phyloP scores from a whole-genome alignment of 2,797 vertebrate species.

The Acrocephalus scirpaceus region DNA sequence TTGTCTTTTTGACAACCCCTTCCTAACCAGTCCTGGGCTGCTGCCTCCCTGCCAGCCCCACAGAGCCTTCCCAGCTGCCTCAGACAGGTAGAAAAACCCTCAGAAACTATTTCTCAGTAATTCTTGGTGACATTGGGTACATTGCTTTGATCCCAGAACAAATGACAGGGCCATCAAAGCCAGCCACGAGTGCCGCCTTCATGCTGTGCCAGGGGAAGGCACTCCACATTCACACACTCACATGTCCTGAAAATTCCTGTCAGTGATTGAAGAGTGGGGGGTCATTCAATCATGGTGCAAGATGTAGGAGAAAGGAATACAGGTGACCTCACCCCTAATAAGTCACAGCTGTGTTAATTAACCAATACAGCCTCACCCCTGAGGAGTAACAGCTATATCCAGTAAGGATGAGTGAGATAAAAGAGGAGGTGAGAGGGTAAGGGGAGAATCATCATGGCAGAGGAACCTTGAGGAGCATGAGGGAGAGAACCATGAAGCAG shows the following conservation, averaged over 20 bases:
- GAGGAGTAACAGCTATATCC: neutral
- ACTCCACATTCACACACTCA: rapidly evolving
- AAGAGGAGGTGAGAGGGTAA: neutral
- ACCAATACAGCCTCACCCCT: neutral
- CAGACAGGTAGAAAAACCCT: neutral
- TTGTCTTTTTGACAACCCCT: neutral
- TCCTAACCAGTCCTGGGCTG: rapidly evolving
- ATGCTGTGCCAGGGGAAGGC: rapidly evolving
- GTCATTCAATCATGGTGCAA: neutral
- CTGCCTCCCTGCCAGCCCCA: neutral
- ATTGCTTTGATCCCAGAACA: neutral
- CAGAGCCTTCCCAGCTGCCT: neutral
- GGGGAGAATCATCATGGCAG: neutral
- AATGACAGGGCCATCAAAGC: neutral
- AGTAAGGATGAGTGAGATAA: neutral
- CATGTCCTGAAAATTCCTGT: neutral
- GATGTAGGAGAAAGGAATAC: neutral
- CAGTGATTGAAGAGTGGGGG: neutral
- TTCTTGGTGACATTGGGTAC: neutral
- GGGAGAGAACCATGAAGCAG: neutral
- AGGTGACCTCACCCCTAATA: neutral
- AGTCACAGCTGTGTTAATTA: neutral
- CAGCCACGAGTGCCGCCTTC: neutral
- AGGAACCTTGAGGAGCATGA: neutral
- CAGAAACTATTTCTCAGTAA: neutral